Percentiles rank a stretch among this genome's conserved stretches.
Evolutionary conservation across 2,113 vertebrate genomes (phyloP).

Genomic region (Alexandromys fortis): DNA sequence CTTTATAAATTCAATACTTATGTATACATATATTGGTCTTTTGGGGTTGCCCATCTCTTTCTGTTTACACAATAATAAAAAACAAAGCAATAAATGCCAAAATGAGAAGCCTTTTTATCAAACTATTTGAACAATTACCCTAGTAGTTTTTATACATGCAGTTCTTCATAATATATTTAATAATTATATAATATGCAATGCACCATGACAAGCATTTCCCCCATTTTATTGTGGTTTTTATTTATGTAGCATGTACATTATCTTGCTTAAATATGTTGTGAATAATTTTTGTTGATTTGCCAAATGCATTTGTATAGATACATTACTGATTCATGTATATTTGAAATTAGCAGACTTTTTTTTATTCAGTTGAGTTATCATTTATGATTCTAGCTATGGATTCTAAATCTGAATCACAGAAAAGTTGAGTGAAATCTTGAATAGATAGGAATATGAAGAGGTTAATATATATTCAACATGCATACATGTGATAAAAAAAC

Average conservation of each 20-base stretch:
- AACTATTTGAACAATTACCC: not conserved
- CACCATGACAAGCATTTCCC: not conserved
- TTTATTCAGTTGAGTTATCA: not conserved
- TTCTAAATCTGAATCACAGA: slow-evolving; percentile 49
- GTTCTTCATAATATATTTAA: slow-evolving; percentile 44
- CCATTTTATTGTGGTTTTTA: not conserved
- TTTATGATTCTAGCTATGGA: not conserved
- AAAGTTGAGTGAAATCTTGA: slow-evolving; percentile 74
- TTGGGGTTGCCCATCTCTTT: not conserved
- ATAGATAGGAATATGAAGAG: slow-evolving; percentile 77
- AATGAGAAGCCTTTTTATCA: not conserved
- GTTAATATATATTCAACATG: slow-evolving; percentile 65
- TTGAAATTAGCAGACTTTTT: not conserved
- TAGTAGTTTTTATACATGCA: not conserved
- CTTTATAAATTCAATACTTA: not conserved
- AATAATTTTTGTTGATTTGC: not conserved
- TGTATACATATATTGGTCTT: not conserved
- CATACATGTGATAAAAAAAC: not conserved
- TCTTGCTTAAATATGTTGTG: not conserved
- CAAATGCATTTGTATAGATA: not conserved
- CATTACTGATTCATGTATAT: not conserved
- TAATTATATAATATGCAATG: not conserved
- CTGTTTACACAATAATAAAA: not conserved
- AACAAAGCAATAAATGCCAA: not conserved
- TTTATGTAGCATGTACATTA: not conserved